Evolutionary conservation across 2,888 invertebrate genomes (phyloP), one percentile per base, ranked within the genome.

Genomic region (Oeneis ivallda): DNA sequence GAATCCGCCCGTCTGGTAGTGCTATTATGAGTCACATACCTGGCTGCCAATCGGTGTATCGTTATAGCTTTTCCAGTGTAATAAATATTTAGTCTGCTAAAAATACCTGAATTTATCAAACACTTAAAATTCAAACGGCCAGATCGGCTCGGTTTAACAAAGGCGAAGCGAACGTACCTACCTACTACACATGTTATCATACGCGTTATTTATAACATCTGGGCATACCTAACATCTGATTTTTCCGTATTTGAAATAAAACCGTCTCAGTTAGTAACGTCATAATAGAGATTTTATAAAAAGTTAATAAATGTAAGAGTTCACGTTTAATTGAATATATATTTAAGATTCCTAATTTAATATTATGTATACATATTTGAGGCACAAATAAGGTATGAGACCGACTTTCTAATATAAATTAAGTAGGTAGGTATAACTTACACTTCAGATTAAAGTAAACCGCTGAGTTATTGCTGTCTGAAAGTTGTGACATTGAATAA

Each of bases 21-120:
- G 26, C 26, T 26, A 26, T 26, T 37, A 37, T 87, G 87, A 88
- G 81, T 87, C 87, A 89, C 81, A 76, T 77, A 72, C 72, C n/a
- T n/a, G 68, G 74, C 77, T 76, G 78, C 75, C 78, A 77, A 75
- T 74, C 74, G 77, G 77, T 77, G 75, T 74, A 75, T 77, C 72
- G 70, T 71, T 71, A 68, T 61, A 69, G 67, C 70, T 64, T 64
- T 72, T 61, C 67, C 61, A 59, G 32, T 62, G 53, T 59, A 64
- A 71, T 70, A 72, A 68, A 72, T 71, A 71, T 70, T 72, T 70
- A 66, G 68, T 69, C 70, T 72, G 69, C 71, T 54, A 58, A 64
- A 70, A 69, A 67, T 65, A 59, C 49, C 66, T 62, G 71, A 71
- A 71, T 70, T 66, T 67, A 68, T 66, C 65, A 64, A 65, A 59